Conservation (phyloP, 2,797 vertebrate species). For the Neoniphon sammara region DNA sequence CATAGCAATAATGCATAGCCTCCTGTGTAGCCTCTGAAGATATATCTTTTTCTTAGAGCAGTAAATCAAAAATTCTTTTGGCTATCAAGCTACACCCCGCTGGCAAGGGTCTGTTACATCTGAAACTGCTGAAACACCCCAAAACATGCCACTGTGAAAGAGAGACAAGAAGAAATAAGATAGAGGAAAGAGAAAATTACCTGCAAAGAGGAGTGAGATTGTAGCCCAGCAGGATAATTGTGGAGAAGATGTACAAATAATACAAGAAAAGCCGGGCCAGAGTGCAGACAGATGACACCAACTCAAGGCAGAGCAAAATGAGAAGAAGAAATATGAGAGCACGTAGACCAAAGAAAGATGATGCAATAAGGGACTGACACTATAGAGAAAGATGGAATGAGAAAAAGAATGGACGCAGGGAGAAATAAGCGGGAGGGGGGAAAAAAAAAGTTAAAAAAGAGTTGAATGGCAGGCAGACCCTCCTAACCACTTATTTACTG, state of each 20-base stretch:
- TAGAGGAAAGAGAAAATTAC: constrained; percentile 50
- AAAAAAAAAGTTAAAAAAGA: constrained; percentile 29
- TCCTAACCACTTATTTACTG: constrained; percentile 50
- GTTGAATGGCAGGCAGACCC: constrained; percentile 22
- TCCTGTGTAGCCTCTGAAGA: constrained; percentile 52
- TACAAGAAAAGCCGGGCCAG: constrained; percentile 48
- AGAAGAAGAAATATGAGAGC: constrained; percentile 68
- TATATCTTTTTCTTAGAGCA: constrained; percentile 42
- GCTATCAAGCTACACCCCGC: constrained; percentile 28
- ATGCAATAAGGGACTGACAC: constrained; percentile 69
- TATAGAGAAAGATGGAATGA: constrained; percentile 56
- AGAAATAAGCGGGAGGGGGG: constrained; percentile 61
- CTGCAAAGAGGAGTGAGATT: constrained; percentile 54
- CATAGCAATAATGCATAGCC: constrained; percentile 41
- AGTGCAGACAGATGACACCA: constrained; percentile 69
- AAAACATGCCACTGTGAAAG: background rate
- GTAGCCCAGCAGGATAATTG: constrained; percentile 43
- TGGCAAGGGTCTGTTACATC: constrained; percentile 24
- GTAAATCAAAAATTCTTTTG: constrained; percentile 49
- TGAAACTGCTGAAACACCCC: constrained; percentile 33
- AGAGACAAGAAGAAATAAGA: background rate
- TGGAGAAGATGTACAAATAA: constrained; percentile 65
- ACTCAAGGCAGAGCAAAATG: constrained; percentile 71
- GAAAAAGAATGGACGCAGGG: constrained; percentile 54
- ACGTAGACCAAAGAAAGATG: constrained; percentile 69